These are phyloP conservation scores for Chelon auratus DNA, from an alignment of 2,797 vertebrate genomes.

Conservation along the genomic window DNA sequence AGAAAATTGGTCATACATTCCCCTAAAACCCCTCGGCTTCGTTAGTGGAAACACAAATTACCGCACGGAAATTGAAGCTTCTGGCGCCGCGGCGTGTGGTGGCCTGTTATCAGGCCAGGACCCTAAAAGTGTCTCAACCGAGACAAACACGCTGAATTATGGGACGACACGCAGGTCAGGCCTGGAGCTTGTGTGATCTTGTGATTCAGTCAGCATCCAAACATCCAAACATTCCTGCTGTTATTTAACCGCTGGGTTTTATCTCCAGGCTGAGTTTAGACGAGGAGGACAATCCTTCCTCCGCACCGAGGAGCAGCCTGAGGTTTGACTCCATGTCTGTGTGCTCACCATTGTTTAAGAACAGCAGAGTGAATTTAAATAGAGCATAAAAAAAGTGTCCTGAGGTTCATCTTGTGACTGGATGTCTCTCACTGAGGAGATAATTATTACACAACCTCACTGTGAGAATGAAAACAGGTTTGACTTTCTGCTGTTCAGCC, in stretches of 20 bases:
- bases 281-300: no score
- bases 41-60: constrained; percentile 34
- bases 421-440: no score
- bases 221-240: neutral
- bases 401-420: no score
- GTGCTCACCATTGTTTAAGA: neutral
- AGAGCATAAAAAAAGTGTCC: no score
- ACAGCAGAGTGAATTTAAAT: neutral
- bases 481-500: no score
- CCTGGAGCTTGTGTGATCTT: constrained; percentile 39
- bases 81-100: neutral
- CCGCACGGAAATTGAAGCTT: neutral
- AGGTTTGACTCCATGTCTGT: neutral
- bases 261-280: no score
- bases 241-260: no score
- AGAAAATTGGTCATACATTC: constrained; percentile 51
- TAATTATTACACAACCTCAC: no score
- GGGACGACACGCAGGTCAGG: constrained; percentile 2
- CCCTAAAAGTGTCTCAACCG: constrained; percentile 17
- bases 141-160: constrained; percentile 47
- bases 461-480: no score
- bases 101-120: constrained; percentile 40
- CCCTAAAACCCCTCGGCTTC: constrained; percentile 10
- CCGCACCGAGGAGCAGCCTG: neutral
- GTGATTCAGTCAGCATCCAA: neutral